These are phyloP conservation scores for Noctua comes DNA, from an alignment of 2,888 invertebrate species.

Conservation along the genomic window DNA sequence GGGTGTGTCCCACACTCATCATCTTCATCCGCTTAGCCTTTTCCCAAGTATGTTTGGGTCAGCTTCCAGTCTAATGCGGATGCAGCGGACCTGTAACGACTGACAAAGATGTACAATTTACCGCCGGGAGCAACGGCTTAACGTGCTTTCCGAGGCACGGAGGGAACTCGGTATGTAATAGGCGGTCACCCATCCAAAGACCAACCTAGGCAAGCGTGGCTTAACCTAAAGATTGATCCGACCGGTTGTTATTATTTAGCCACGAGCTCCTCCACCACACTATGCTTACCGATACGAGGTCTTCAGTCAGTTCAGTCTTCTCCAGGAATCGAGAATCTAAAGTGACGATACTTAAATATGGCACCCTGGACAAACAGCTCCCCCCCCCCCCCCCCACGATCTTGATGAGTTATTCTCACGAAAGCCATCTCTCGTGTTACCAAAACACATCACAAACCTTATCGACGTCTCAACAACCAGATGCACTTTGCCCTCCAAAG, in stretches of 20 bases:
- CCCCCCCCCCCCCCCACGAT: neutral
- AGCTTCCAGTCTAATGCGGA: too few relatives aligned
- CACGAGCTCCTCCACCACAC: too few relatives aligned
- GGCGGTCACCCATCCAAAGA: too few relatives aligned
- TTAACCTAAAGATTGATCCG: too few relatives aligned
- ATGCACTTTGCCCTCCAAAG: constrained; percentile 47
- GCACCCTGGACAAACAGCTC: neutral
- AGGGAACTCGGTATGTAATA: too few relatives aligned
- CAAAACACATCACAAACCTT: neutral
- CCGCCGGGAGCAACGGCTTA: too few relatives aligned
- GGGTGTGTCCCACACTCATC: neutral
- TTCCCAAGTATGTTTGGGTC: too few relatives aligned
- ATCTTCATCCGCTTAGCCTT: neutral
- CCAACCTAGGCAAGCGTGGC: too few relatives aligned
- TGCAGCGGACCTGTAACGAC: too few relatives aligned
- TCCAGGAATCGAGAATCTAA: neutral
- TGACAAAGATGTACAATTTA: too few relatives aligned
- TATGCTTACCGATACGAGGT: neutral
- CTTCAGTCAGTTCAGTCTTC: neutral
- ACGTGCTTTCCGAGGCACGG: too few relatives aligned
- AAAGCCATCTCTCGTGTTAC: neutral
- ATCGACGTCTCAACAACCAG: constrained; percentile 20
- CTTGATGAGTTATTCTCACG: neutral
- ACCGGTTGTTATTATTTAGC: too few relatives aligned
- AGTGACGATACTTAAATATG: neutral